Conservation (phyloP, 2,113 vertebrate species). For the Heterotis niloticus region DNA sequence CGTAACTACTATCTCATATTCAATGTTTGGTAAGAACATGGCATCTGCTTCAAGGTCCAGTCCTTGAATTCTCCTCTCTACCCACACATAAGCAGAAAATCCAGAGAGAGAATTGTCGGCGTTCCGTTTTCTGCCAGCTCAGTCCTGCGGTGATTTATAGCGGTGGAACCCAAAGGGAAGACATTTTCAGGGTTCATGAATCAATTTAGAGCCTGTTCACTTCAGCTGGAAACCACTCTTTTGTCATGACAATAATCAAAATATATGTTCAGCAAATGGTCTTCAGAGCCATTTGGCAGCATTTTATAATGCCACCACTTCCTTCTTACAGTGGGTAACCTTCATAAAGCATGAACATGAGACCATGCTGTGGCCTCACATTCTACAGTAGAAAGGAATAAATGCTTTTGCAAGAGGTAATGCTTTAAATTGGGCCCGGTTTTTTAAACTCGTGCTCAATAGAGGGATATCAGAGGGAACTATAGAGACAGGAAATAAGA, state of each 20-base stretch:
- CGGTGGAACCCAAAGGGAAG: not conserved
- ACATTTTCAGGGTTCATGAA: not conserved
- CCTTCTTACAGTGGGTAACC: not conserved
- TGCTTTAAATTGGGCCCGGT: no score
- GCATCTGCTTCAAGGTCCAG: constrained; percentile 46
- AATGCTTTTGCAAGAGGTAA: no score
- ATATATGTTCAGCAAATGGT: not conserved
- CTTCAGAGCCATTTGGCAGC: not conserved
- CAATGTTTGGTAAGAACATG: no score
- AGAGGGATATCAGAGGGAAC: no score
- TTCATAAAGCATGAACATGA: not conserved
- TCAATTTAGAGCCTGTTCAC: not conserved
- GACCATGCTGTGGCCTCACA: not conserved
- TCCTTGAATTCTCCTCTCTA: not conserved
- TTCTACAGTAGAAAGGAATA: no score
- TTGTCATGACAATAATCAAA: not conserved
- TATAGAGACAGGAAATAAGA: no score
- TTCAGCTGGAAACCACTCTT: not conserved
- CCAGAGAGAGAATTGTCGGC: no score
- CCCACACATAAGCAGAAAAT: no score
- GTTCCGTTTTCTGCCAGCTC: not conserved
- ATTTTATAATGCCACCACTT: not conserved
- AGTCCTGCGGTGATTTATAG: not conserved
- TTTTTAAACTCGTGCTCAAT: no score
- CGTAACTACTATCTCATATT: no score